Conservation (phyloP, 2,797 vertebrate genomes). For the Sebastes diaconus region DNA sequence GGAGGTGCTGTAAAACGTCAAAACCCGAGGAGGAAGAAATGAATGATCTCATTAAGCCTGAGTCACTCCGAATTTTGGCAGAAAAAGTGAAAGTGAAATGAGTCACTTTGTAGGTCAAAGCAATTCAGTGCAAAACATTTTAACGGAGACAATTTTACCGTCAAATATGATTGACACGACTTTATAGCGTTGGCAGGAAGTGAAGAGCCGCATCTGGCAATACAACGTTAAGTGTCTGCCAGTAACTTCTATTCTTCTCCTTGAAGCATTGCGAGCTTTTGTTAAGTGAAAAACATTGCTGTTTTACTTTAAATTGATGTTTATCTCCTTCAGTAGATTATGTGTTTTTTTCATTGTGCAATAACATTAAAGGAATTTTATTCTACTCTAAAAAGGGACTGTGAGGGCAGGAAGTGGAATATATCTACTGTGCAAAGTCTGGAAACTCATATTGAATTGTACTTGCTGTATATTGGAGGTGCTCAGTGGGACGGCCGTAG, state of each 20-base stretch:
- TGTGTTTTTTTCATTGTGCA: background rate
- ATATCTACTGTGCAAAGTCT: constrained; percentile 1
- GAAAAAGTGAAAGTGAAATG: constrained; percentile 2
- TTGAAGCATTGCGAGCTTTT: background rate
- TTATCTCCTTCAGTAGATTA: background rate
- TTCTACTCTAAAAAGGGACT: background rate
- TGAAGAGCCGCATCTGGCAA: background rate
- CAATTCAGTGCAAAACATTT: constrained; percentile 55
- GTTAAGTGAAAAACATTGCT: background rate
- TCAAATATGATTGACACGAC: constrained; percentile 53
- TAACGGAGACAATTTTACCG: constrained; percentile 34
- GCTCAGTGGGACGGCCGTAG: background rate
- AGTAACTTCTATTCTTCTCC: background rate
- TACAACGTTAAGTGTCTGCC: background rate
- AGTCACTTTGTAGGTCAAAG: constrained; percentile 56
- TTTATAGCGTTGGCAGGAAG: constrained; percentile 36
- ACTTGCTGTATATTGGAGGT: background rate
- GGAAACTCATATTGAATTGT: constrained; percentile 19
- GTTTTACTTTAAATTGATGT: background rate
- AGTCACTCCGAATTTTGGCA: constrained; percentile 25
- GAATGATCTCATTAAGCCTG: constrained; percentile 22
- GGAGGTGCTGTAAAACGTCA: background rate
- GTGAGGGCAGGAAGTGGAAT: background rate
- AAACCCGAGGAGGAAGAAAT: background rate
- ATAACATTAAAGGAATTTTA: background rate